Conservation (phyloP, 1,140 invertebrate species). For the Micrasema longulum region DNA sequence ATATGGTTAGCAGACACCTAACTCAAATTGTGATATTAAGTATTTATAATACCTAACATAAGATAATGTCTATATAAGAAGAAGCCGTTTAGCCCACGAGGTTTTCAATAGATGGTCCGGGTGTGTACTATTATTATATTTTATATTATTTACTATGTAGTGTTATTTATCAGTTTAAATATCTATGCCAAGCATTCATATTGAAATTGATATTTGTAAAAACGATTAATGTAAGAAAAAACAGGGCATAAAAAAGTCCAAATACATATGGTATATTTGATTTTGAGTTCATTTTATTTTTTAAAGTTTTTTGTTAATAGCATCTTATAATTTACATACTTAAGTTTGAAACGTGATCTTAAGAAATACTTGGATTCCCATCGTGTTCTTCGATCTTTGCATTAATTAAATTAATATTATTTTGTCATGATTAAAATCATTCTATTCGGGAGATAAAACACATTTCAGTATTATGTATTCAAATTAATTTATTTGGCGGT, state of each 20-base stretch:
- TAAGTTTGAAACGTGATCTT: too few relatives aligned
- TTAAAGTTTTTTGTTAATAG: too few relatives aligned
- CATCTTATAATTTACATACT: too few relatives aligned
- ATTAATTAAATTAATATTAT: constrained; percentile 9
- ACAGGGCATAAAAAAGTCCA: too few relatives aligned
- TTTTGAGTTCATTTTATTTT: too few relatives aligned
- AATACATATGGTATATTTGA: too few relatives aligned
- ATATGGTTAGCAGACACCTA: constrained; percentile 43
- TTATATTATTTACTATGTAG: constrained; percentile 20
- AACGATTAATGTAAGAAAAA: too few relatives aligned
- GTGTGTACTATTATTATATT: constrained; percentile 26
- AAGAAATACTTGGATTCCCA: too few relatives aligned
- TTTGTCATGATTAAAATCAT: background rate
- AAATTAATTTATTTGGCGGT: constrained; percentile 15
- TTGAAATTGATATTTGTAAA: too few relatives aligned
- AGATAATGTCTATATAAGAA: constrained; percentile 24
- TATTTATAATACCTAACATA: constrained; percentile 46
- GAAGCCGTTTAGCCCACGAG: constrained; percentile 19
- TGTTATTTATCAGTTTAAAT: constrained; percentile 13
- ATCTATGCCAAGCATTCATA: constrained; percentile 40
- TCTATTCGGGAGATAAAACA: background rate
- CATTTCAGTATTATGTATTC: constrained; percentile 22
- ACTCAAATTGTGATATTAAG: constrained; percentile 55
- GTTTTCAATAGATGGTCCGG: constrained; percentile 11
- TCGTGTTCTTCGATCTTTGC: background rate